A percentile compares a stretch with the other conserved stretches of the same genome.
phyloP scores from a whole-genome alignment of 1,140 invertebrate genomes.

The Diorhabda carinulata region DNA sequence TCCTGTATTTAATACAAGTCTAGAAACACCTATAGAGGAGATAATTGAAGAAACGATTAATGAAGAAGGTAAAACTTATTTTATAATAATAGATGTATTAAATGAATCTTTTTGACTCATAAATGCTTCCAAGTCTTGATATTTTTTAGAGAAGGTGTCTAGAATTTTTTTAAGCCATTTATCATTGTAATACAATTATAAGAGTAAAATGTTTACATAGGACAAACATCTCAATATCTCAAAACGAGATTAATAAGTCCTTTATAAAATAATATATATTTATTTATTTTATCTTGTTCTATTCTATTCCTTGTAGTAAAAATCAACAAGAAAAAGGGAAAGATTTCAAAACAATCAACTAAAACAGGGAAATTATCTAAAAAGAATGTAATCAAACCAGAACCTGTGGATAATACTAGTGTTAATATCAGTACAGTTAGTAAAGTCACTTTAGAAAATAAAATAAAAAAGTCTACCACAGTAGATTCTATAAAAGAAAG shows the following conservation, averaged over 20 bases:
- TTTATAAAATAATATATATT: too few species aligned
- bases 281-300: too few species aligned
- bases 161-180: slow-evolving; percentile 8
- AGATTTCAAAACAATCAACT: slow-evolving; percentile 13
- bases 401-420: slow-evolving; percentile 17
- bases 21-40: slow-evolving; percentile 33
- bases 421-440: slow-evolving; percentile 6
- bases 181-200: slow-evolving; percentile 6
- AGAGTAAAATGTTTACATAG: neutral
- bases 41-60: slow-evolving; percentile 35
- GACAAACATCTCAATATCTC: too few species aligned
- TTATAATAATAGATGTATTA: too few species aligned
- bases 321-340: slow-evolving; percentile 1
- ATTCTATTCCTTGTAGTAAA: neutral
- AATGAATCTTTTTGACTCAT: too few species aligned
- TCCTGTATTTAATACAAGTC: slow-evolving; percentile 33
- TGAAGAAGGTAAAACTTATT: slow-evolving; percentile 22
- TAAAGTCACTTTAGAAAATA: slow-evolving; percentile 10
- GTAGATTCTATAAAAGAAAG: neutral
- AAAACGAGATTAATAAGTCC: too few species aligned
- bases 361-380: slow-evolving; percentile 10
- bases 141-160: too few species aligned
- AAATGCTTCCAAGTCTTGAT: too few species aligned
- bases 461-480: neutral
- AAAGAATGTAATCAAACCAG: slow-evolving; percentile 9